Base-by-base conservation (phyloP, 2,797 vertebrate species). In the Spondyliosoma cantharus region DNA sequence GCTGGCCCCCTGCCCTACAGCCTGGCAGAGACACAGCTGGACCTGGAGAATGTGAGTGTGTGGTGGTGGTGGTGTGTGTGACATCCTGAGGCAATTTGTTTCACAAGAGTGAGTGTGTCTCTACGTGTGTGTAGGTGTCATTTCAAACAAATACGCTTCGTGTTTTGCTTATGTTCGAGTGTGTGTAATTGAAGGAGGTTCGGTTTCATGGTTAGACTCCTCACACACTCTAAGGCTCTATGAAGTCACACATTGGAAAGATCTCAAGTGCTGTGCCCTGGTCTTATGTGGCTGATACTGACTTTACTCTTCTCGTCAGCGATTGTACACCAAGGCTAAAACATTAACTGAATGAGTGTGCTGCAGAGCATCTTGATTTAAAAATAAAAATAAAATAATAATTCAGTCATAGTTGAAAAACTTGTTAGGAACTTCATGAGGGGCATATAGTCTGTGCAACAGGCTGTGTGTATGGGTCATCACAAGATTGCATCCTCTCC, bases 1-100 rank as follows among this genome's bases (percentile, higher is more conserved):
- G 83, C 71, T 92, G 92, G 89, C 91, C 75, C 29, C 58, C 63
- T 82, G 78, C 86, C 92, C 87, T 53, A 17, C 12, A 86, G 71
- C 76, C 75, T 93, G 92, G 90, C 88, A 91, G 64, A 85, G 53
- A 78, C 83, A 87, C 91, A 91, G 90, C 90, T 92, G 84, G 90
- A 89, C 78, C 71, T 0, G 42, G 93, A 93, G 94, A 95, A 74
- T 53, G 78, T 85, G 79, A 54, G 56, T 72, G 48, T 57, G 76
- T 32, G 42, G 27, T 13, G 17, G 65, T 54, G 53, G 16, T 22
- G 52, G 71, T 61, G 75, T 73, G 62, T 59, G 42, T 37, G 71
- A 72, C 57, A 48, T 59, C 56, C 54, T 68, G 48, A 81, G 83
- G 68, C 75, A 80, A 86, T 87, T 83, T 64, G 62, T 82, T 81